Conservation (phyloP, 2,797 vertebrate genomes). For the Odontamblyopus lacepedii region DNA sequence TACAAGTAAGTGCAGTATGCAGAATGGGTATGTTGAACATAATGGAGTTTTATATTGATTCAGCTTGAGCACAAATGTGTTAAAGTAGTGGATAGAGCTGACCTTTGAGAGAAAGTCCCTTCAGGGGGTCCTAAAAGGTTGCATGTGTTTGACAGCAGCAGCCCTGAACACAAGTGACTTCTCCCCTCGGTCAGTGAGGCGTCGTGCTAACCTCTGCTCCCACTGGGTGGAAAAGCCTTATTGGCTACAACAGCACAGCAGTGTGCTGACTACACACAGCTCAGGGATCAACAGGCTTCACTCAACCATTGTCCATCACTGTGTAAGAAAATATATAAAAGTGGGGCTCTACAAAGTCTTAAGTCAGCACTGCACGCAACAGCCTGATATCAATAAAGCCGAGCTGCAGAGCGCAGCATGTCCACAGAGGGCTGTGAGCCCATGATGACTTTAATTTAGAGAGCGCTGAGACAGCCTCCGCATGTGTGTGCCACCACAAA, state of each 20-base stretch:
- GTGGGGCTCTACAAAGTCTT: conserved; percentile 44
- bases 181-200: conserved; percentile 53
- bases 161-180: conserved; percentile 56
- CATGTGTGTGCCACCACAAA: conserved; percentile 17
- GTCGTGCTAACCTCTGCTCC: conserved; percentile 55
- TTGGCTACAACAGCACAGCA: conserved; percentile 72
- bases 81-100: conserved; percentile 35
- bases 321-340: conserved; percentile 49
- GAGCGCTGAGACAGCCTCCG: conserved; percentile 26
- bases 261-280: conserved; percentile 65
- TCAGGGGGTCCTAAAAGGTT: conserved; percentile 57
- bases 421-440: conserved; percentile 44
- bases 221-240: conserved; percentile 68
- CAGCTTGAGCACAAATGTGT: conserved; percentile 21
- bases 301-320: conserved; percentile 59
- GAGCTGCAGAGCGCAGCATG: conserved; percentile 38
- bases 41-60: conserved; percentile 11
- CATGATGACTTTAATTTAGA: conserved; percentile 49
- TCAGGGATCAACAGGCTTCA: conserved; percentile 66
- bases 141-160: conserved; percentile 51
- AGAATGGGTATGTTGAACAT: not conserved
- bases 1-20: not conserved
- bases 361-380: conserved; percentile 47
- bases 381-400: conserved; percentile 37
- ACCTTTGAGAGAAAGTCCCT: conserved; percentile 59